Evolutionary conservation across 1,140 invertebrate species (phyloP), one percentile per base, ranked within the genome.

Genomic region (Formica selysi): DNA sequence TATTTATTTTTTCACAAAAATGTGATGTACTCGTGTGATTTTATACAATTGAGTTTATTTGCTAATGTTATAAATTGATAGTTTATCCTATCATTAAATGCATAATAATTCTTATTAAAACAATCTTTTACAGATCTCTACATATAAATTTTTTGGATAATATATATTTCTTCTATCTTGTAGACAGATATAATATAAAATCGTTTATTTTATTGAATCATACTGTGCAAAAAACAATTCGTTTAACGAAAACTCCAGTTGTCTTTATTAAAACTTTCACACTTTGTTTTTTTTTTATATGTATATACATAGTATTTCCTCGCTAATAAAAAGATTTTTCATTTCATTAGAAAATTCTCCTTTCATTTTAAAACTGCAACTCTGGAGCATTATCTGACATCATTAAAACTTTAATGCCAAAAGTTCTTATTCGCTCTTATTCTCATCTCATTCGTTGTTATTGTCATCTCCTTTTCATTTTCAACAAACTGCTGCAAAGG

Each of bases 91-190:
- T 76, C 36, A 65, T 78, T 48, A 78, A 78, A 78, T 78, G 76
- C 61, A 78, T 67, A 78, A 76, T 76, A 44, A 76, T 48, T 78
- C 19, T 41, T 29, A 65, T 78, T 80, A 71, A 80, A 80, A 80
- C 78, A 71, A 19, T 51, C 22, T 54, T 11, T 65, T 22, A 61
- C 71, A 26, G 41, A 70, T 32, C n/a, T 41, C 41, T 44, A 70
- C 36, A 44, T 44, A 44, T 36, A 67, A 1, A 74, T 73, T 38
- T 62, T 13, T 54, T 70, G 29, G 51, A 44, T 83, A 51, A 44
- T 44, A 59, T 36, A 41, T n/a, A 61, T 83, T 54, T 74, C 5
- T 54, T 70, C 44, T 51, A 67, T 51, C 32, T 10, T 38, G 16
- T 51, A 3, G 51, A 67, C 3, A 13, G 16, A 41, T 61, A 48